Evolutionary conservation across 2,888 invertebrate species (phyloP).

Genomic region (Matsumyia berberina): DNA sequence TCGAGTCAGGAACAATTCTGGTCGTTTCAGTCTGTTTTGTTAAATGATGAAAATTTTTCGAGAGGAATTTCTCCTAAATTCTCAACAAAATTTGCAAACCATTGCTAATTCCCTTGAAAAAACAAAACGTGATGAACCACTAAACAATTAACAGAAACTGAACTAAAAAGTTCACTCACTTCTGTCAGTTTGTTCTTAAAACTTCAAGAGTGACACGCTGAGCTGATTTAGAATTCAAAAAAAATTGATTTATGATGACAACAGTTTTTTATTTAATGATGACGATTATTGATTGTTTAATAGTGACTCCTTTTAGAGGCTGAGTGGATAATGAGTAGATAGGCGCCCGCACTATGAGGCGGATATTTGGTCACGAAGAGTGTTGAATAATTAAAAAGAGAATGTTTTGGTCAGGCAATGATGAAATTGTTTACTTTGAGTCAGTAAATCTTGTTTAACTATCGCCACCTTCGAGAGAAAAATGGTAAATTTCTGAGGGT

Average conservation of each 20-base stretch:
- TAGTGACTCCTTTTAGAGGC: constrained; percentile 24
- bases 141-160: too few relatives aligned
- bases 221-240: neutral
- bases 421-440: too few relatives aligned
- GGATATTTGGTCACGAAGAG: neutral
- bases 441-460: too few relatives aligned
- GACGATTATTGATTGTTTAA: constrained; percentile 33
- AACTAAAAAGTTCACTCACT: constrained; percentile 16
- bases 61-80: too few relatives aligned
- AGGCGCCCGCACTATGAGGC: constrained; percentile 17
- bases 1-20: too few relatives aligned
- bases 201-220: neutral
- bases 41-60: too few relatives aligned
- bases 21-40: too few relatives aligned
- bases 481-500: too few relatives aligned
- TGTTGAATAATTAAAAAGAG: neutral
- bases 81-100: too few relatives aligned
- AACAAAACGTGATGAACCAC: too few relatives aligned
- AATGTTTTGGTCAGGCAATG: neutral
- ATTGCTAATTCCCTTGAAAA: too few relatives aligned
- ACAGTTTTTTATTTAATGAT: constrained; percentile 39
- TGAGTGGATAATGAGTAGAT: constrained; percentile 9
- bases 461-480: too few relatives aligned
- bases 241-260: constrained; percentile 9
- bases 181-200: neutral